Evolutionary conservation across 1,140 invertebrate genomes (phyloP).

Genomic region (Scaptomyza hsui): DNA sequence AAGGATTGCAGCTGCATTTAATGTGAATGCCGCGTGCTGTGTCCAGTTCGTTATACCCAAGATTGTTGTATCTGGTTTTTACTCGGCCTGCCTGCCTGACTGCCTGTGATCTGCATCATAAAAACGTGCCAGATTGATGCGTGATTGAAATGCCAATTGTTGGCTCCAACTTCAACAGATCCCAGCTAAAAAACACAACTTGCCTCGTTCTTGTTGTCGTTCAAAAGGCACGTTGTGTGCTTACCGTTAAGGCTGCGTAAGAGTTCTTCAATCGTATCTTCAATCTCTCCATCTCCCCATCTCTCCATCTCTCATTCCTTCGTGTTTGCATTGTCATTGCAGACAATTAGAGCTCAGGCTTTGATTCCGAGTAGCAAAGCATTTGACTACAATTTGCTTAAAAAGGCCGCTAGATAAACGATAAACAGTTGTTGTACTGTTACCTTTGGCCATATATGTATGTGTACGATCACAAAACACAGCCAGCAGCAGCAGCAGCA

Average conservation of each 20-base stretch:
- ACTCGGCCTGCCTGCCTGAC: slow-evolving; percentile 16
- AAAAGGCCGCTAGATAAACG: slow-evolving; percentile 55
- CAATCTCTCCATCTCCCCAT: slow-evolving; percentile 14
- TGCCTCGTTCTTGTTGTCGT: slow-evolving; percentile 39
- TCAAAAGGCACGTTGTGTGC: slow-evolving; percentile 32
- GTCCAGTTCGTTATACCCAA: slow-evolving; percentile 60
- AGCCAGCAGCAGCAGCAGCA: not conserved
- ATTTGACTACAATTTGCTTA: slow-evolving; percentile 58
- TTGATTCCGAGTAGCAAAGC: slow-evolving; percentile 34
- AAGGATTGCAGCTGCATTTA: slow-evolving; percentile 30
- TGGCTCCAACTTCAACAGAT: slow-evolving; percentile 20
- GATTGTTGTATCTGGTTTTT: slow-evolving; percentile 33
- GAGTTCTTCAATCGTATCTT: slow-evolving; percentile 33
- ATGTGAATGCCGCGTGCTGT: slow-evolving; percentile 48
- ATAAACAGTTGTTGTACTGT: slow-evolving; percentile 53
- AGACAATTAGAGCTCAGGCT: slow-evolving; percentile 59
- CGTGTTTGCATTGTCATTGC: slow-evolving; percentile 73
- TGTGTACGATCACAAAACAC: not conserved
- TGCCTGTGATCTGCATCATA: slow-evolving; percentile 80
- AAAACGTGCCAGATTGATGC: slow-evolving; percentile 83
- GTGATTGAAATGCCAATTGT: slow-evolving; percentile 83
- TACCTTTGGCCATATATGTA: slow-evolving; percentile 54
- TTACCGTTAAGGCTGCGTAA: slow-evolving; percentile 66
- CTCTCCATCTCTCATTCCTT: not conserved
- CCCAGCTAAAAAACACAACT: slow-evolving; percentile 31